phyloP scores from a whole-genome alignment of 2,113 vertebrate genomes.

The Chaetodon auriga region DNA sequence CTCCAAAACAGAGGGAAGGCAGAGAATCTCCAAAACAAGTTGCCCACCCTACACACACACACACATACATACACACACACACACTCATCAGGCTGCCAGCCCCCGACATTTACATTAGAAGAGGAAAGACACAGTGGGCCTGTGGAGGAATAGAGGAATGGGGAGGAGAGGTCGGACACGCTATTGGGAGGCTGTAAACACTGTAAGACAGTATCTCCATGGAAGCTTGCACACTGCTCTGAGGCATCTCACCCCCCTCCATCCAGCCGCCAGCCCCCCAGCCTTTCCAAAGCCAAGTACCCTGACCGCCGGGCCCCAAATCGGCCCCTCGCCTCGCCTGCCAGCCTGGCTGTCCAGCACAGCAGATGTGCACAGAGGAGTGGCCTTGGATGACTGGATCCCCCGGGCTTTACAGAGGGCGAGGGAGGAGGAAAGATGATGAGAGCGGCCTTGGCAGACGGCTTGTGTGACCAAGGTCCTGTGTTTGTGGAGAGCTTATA shows the following conservation, averaged over 20 bases:
- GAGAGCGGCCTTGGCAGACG: slow-evolving; percentile 66
- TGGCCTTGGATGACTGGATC: slow-evolving; percentile 79
- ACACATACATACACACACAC: slow-evolving; percentile 44
- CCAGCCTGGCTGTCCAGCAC: slow-evolving; percentile 77
- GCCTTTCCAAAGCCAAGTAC: slow-evolving; percentile 76
- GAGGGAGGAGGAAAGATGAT: slow-evolving; percentile 51
- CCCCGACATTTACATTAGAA: slow-evolving; percentile 86
- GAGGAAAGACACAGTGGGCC: slow-evolving; percentile 78
- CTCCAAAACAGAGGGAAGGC: slow-evolving; percentile 67
- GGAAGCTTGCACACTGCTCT: slow-evolving; percentile 77
- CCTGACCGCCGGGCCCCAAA: slow-evolving; percentile 62
- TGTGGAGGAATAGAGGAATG: slow-evolving; percentile 68
- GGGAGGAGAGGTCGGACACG: slow-evolving; percentile 73
- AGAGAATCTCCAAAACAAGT: slow-evolving; percentile 73
- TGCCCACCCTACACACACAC: slow-evolving; percentile 50
- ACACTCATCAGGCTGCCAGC: slow-evolving; percentile 67
- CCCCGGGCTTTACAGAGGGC: slow-evolving; percentile 64
- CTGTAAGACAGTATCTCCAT: slow-evolving; percentile 86
- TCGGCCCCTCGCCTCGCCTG: slow-evolving; percentile 65
- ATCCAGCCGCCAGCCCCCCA: slow-evolving; percentile 57
- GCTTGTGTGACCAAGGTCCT: slow-evolving; percentile 53
- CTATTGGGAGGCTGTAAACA: slow-evolving; percentile 82
- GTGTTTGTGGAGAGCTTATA: slow-evolving; percentile 38
- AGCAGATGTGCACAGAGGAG: slow-evolving; percentile 84
- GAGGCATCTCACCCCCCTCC: slow-evolving; percentile 77